Evolutionary conservation across 2,888 invertebrate species (phyloP), one percentile per base, ranked within the genome.

Genomic region (Netelia fuscicornis): DNA sequence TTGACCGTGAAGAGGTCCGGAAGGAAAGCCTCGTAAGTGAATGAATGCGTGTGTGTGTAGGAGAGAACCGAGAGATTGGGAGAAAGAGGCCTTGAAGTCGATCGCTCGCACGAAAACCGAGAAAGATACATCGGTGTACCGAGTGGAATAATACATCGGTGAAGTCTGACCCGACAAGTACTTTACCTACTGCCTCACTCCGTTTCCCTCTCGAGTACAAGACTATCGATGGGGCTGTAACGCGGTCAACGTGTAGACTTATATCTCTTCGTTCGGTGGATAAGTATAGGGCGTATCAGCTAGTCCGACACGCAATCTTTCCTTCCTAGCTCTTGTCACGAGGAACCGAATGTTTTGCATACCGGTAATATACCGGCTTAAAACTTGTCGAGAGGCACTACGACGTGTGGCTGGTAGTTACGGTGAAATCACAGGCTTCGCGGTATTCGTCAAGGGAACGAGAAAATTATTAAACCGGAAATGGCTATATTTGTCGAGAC

Each of bases 221-320:
- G 30, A 77, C 58, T 77, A 37, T 58, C 52, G 37, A 75, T 42
- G 58, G 11, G 44, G 6, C 25, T 68, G 54, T 60, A 37, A 64
- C 56, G 30, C 75, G 75, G 70, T 80, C 75, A 75, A 76, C 56
- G 48, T 44, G 9, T 10, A 20, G 64, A 52, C 56, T 42, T 64
- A 79, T 78, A 37, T 42, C 64, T 65, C 64, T 54, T 54, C 52
- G 30, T 30, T 25, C 20, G 25, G 62, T 74, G n/a, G 67, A 17
- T 72, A 68, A 74, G 60, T 81, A 52, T 37, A 60, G 58, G 25
- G 58, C n/a, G 58, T 75, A 62, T 56, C 64, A 30, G 62, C 17
- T n/a, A 56, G 44, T 56, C 75, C 20, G 75, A 65, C 83, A 83
- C 75, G 83, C 71, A n/a, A 83, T 76, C 83, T 76, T 70, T 71